Evolutionary conservation across 2,797 vertebrate species (phyloP), one percentile per base, ranked within the genome.

Genomic region (Buceros bicornis): DNA sequence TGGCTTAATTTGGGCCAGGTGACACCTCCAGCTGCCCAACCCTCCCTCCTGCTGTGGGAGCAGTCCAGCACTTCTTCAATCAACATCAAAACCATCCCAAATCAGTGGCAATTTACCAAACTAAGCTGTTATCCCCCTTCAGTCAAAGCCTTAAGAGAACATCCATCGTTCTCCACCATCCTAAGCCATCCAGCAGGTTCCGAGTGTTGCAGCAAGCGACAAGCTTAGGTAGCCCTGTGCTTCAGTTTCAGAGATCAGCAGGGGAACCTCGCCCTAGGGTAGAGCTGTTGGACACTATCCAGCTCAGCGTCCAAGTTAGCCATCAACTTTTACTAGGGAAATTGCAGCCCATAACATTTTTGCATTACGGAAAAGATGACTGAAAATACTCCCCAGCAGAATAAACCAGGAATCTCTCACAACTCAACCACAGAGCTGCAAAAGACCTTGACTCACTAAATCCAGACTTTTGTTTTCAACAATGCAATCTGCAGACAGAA

Each of bases 401-500:
- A 81, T 10, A 81, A 60, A 82, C 45, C 29, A 78, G 62, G 25
- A 94, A 79, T 79, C 22, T 82, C 66, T 94, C 86, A 88, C 3
- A 1, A 50, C n/a, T 86, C 73, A 93, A 81, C 79, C 82, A 58
- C 79, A 90, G 54, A 72, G 26, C 61, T 95, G 67, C 71, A 72
- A 76, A 89, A 96, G 80, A 81, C 58, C 18, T 69, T 93, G 89
- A 90, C 65, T 96, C 83, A 84, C 21, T 78, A 71, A 89, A 92
- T 61, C 73, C 87, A 93, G 71, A 83, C 31, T 19, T 40, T 51
- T 87, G 37, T 40, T 86, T 79, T 53, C 61, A 70, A 89, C 4
- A 20, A 40, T 7, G 21, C 54, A 61, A 50, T 72, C 76, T 74
- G 65, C 51, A 77, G 61, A 58, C 42, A 84, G 35, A 5, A 91